Percentiles rank a stretch among this genome's conserved stretches.
Conservation (phyloP, 2,888 invertebrate genomes). For the Sesia bembeciformis region DNA sequence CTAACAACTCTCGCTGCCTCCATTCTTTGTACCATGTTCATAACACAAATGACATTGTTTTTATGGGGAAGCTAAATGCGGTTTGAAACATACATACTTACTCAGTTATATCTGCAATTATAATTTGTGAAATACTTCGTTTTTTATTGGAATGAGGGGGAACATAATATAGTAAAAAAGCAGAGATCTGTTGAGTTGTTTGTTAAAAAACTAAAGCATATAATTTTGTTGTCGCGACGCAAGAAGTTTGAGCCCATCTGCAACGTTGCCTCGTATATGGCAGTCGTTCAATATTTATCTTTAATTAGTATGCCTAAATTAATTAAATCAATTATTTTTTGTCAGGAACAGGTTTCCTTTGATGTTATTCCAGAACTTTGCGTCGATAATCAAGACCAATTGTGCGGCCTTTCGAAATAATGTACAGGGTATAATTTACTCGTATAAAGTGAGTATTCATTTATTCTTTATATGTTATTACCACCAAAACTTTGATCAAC, state of each 20-base stretch:
- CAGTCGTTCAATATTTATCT: slow-evolving; percentile 57
- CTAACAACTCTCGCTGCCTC: slow-evolving; percentile 15
- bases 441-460: no score
- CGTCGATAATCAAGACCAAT: slow-evolving; percentile 8
- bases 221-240: no score
- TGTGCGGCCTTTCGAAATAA: not conserved
- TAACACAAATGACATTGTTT: slow-evolving; percentile 13
- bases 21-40: slow-evolving; percentile 15
- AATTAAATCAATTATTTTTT: slow-evolving; percentile 64
- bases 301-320: slow-evolving; percentile 64
- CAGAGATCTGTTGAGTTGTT: no score
- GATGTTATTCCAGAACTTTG: slow-evolving; percentile 42
- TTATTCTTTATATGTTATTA: no score
- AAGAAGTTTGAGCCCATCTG: slow-evolving; percentile 23
- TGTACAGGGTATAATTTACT: no score
- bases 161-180: no score
- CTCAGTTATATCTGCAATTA: no score
- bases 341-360: slow-evolving; percentile 37
- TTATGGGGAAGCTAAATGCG: slow-evolving; percentile 20
- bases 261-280: slow-evolving; percentile 48
- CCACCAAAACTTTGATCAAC: no score
- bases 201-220: no score
- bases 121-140: no score
- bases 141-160: no score
- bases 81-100: not conserved